Evolutionary conservation across 2,797 vertebrate species (phyloP).

Genomic region (Merluccius polli): DNA sequence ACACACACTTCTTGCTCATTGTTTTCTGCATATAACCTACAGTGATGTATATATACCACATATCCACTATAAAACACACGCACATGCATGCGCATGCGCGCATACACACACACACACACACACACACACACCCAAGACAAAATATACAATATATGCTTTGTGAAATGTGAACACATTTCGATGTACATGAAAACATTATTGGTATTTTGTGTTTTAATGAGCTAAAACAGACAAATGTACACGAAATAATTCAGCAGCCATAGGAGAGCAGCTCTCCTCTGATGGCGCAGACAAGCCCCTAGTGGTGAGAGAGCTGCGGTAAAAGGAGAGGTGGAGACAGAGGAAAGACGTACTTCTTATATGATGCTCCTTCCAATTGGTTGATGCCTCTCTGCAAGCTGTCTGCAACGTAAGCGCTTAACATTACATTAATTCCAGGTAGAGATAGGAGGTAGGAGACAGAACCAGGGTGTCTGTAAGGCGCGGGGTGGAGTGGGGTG

Average conservation of each 20-base stretch:
- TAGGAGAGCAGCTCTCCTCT: slow-evolving; percentile 25
- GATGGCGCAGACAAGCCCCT: slow-evolving; percentile 39
- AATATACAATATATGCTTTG: background rate
- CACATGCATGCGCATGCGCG: background rate
- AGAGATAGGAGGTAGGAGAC: slow-evolving; percentile 32
- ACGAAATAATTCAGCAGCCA: slow-evolving; percentile 27
- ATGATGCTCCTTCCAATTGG: slow-evolving; percentile 49
- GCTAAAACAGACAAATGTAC: background rate
- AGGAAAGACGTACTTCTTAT: slow-evolving; percentile 38
- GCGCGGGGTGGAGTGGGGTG: slow-evolving; percentile 19
- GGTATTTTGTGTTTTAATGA: background rate
- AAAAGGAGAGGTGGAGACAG: background rate
- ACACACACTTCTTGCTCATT: background rate
- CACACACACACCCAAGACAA: background rate
- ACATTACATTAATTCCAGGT: slow-evolving; percentile 60
- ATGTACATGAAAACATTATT: background rate
- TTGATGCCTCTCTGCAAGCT: slow-evolving; percentile 59
- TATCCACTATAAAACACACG: background rate
- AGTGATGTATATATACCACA: background rate
- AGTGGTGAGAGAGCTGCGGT: slow-evolving; percentile 17
- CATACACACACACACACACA: no score
- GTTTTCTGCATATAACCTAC: slow-evolving; percentile 9
- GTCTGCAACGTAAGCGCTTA: slow-evolving; percentile 54
- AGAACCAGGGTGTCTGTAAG: slow-evolving; percentile 35
- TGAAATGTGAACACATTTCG: background rate